These are phyloP conservation scores for Chrysopa pallens DNA, from an alignment of 1,140 invertebrate species.

Conservation along the genomic window DNA sequence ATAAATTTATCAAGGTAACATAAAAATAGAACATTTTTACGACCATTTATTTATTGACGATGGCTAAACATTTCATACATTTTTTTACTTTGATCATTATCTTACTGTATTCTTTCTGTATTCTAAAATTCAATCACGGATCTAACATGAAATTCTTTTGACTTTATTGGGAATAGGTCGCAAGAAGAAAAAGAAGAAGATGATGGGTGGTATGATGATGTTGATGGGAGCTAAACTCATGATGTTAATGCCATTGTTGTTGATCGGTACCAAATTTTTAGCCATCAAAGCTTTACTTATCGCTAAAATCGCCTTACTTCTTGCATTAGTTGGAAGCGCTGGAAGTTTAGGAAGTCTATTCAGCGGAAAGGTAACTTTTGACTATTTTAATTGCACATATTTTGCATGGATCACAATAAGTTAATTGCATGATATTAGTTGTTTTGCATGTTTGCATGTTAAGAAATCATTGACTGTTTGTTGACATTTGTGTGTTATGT, in stretches of 20 bases:
- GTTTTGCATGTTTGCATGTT: not conserved
- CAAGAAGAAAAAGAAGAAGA: slow-evolving; percentile 43
- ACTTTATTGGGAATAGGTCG: slow-evolving; percentile 31
- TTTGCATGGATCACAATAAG: not conserved
- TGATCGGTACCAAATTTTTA: slow-evolving; percentile 47
- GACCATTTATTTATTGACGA: too few species aligned
- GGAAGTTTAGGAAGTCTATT: slow-evolving; percentile 26
- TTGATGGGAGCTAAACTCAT: slow-evolving; percentile 48
- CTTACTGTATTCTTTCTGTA: too few species aligned
- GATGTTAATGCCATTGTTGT: slow-evolving; percentile 42
- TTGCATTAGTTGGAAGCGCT: slow-evolving; percentile 43
- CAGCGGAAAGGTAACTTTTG: slow-evolving; percentile 15
- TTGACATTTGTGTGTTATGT: too few species aligned
- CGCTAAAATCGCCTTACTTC: slow-evolving; percentile 52
- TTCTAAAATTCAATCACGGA: too few species aligned
- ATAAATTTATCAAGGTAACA: too few species aligned
- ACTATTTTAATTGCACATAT: too few species aligned
- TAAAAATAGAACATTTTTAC: too few species aligned
- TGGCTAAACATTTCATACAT: not conserved
- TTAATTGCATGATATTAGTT: not conserved
- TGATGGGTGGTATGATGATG: slow-evolving; percentile 39
- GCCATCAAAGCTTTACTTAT: slow-evolving; percentile 55
- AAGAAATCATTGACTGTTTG: not conserved
- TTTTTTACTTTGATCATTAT: not conserved
- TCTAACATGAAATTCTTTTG: not conserved